phyloP scores from a whole-genome alignment of 1,140 invertebrate species.

The Aphelenchoides fujianensis region DNA sequence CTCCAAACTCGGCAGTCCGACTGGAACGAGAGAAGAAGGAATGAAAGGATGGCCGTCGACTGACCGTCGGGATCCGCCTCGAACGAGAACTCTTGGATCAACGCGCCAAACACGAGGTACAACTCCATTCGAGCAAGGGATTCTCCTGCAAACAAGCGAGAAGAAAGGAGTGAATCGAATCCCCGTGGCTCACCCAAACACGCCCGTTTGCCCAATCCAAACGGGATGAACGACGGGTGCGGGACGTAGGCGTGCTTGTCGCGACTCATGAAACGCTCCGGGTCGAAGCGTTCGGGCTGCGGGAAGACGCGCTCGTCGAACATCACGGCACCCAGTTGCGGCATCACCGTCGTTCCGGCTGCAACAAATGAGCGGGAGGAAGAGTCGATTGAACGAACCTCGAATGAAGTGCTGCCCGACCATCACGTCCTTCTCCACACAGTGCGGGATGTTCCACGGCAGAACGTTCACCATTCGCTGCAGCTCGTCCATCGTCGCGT shows the following conservation, averaged over 20 bases:
- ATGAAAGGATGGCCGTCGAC: too few species aligned
- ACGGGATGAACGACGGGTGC: constrained; percentile 42
- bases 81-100: constrained; percentile 61
- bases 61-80: constrained; percentile 25
- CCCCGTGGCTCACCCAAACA: too few species aligned
- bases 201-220: too few species aligned
- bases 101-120: constrained; percentile 56
- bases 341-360: constrained; percentile 43
- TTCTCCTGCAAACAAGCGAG: constrained; percentile 39
- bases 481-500: constrained; percentile 45
- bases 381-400: constrained; percentile 15
- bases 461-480: constrained; percentile 48
- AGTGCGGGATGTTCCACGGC: constrained; percentile 47
- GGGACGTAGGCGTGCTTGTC: constrained; percentile 35
- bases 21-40: too few species aligned
- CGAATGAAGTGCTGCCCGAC: constrained; percentile 12
- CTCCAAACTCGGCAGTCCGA: constrained; percentile 13
- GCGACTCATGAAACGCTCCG: constrained; percentile 58
- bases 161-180: too few species aligned
- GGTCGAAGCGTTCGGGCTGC: constrained; percentile 59
- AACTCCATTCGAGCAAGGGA: constrained; percentile 62
- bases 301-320: constrained; percentile 53
- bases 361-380: constrained; percentile 17
- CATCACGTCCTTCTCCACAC: constrained; percentile 12
- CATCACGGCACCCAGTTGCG: constrained; percentile 49